Base-by-base conservation (phyloP, 2,888 invertebrate species). In the Sceliomorpha sp. region DNA sequence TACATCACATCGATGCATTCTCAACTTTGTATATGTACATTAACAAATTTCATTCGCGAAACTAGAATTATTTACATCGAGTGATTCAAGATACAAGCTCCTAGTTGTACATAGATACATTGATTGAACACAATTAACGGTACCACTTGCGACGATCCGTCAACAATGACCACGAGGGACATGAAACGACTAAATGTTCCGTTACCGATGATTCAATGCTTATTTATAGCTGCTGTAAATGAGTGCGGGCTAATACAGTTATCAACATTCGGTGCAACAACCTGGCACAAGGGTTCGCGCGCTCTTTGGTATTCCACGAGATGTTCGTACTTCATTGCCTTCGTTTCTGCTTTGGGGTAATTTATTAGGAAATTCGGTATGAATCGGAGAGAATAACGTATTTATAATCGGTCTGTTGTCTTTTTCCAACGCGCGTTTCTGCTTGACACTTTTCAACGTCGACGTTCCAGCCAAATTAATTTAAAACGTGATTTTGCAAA, bases 91-190 rank as follows among this genome's bases (percentile, higher is more conserved):
- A 45, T 62, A 47, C 45, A 69, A 63, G 58, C 69, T 53, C 53
- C 69, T 63, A 69, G 63, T 63, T 63, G 69, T 69, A 58, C 63
- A 69, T 63, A 53, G 58, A 69, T 69, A 69, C 58, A 69, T 63
- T 58, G 58, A 71, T 71, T 64, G 62, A 69, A 72, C 60, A 72
- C 68, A 72, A 66, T 68, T 55, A 66, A 68, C 62, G 60, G 68
- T 64, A 62, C 68, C 68, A 62, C 53, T 56, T 67, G 47, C 63
- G 55, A 55, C 55, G 67, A 60, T 56, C 60, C 56, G 67, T 55
- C 67, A 55, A 60, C 67, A 67, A 60, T 55, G 67, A 60, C 60
- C 51, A 60, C 51, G 40, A 55, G 62, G 68, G 44, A 62, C 51
- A 55, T 51, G 56, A 56, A 60, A 55, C 68, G 51, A 51, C 51